Conservation (phyloP, 2,888 invertebrate species). For the Folsomia candida region DNA sequence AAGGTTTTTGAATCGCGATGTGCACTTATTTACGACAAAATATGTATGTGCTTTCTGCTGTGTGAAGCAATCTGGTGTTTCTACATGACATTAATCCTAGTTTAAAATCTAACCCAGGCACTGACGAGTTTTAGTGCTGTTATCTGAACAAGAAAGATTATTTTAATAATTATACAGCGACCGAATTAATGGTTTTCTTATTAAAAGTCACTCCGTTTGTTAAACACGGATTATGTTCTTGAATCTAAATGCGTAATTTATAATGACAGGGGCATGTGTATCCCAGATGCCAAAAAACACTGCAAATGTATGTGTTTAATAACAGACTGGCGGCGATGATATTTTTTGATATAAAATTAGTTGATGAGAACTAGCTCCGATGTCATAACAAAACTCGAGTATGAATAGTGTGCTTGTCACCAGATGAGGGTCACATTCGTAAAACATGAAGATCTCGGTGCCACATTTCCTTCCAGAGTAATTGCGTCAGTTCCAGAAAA, state of each 20-base stretch:
- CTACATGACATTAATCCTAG: too few relatives aligned
- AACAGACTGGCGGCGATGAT: background rate
- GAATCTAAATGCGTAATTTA: background rate
- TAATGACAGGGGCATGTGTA: slow-evolving; percentile 8
- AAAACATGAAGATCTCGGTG: too few relatives aligned
- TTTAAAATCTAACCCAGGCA: background rate
- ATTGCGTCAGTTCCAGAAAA: too few relatives aligned
- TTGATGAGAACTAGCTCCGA: background rate
- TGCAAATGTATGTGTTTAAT: background rate
- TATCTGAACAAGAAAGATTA: too few relatives aligned
- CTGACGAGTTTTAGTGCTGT: too few relatives aligned
- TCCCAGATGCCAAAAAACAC: slow-evolving; percentile 5
- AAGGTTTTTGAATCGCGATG: too few relatives aligned
- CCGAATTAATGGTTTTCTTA: background rate
- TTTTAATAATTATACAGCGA: background rate
- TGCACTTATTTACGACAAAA: too few relatives aligned
- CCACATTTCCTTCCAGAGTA: background rate
- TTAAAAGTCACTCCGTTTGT: background rate
- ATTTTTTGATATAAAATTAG: slow-evolving; percentile 12
- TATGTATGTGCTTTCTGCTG: too few relatives aligned
- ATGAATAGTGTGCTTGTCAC: background rate
- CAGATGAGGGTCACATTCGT: background rate
- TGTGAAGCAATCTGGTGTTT: too few relatives aligned
- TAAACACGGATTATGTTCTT: background rate
- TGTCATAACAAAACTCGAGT: background rate